phyloP scores from a whole-genome alignment of 2,113 vertebrate species.

The human (Homo sapiens) region GRCh38 chr20:60991501-60992000 shows the following conservation, averaged over 20 bases:
- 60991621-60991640: accelerated
- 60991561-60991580: accelerated
- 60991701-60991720: accelerated
- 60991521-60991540: too few species aligned
- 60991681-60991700: accelerated
- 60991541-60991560: too few species aligned
- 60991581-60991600: accelerated
- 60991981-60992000: not conserved
- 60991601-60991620: accelerated
- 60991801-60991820: not conserved
- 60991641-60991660: accelerated
- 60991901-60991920: not conserved
- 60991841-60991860: not conserved
- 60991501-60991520: too few species aligned
- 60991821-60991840: not conserved
- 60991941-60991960: not conserved
- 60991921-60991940: not conserved
- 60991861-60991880: not conserved
- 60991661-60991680: accelerated
- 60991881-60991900: not conserved
- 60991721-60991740: accelerated
- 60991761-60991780: not conserved
- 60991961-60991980: not conserved
- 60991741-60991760: not conserved
- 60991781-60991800: not conserved